Evolutionary conservation across 2,888 invertebrate genomes (phyloP), one percentile per base, ranked within the genome.

Genomic region (Leptothorax acervorum): DNA sequence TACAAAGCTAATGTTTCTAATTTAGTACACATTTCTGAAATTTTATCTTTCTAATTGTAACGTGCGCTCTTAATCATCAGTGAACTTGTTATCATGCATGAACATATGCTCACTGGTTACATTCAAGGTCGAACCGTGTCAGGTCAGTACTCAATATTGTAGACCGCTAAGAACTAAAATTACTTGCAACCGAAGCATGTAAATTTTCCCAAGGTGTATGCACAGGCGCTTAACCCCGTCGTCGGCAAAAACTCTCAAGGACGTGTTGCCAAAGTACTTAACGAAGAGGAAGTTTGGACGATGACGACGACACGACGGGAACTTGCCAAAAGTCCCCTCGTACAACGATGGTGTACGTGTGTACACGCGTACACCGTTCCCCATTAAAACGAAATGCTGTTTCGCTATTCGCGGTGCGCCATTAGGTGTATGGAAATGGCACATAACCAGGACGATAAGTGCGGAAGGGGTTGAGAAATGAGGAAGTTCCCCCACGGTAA

Each of bases 381-480:
- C 90, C 90, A 90, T 90, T 90, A 90, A 90, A 90, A 90, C 88
- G 85, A 90, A 90, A 90, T 86, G 90, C 90, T 89, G 90, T 87
- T 90, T 90, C 90, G 88, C 90, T 86, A 90, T 90, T 90, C 90
- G 90, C 85, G 88, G 90, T 86, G 84, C 84, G 71, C 90, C 90
- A 87, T 90, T 90, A 90, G 90, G 86, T 89, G 87, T 90, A 90
- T 90, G 90, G 90, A 90, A 90, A 90, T 88, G 89, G 90, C 87
- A 86, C 90, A 90, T 90, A 90, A 90, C 90, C 90, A 85, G 86
- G 89, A 90, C 89, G 90, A 91, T 90, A 90, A 90, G 90, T 91
- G 89, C 89, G 87, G 85, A 90, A 91, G 90, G 90, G 89, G 89
- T 87, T 91, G 90, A 90, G 90, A 90, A 90, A 90, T 87, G 90